Percentiles rank a stretch among this genome's conserved stretches.
Evolutionary conservation across 2,888 invertebrate genomes (phyloP).

Genomic region (Tanypteryx hageni): DNA sequence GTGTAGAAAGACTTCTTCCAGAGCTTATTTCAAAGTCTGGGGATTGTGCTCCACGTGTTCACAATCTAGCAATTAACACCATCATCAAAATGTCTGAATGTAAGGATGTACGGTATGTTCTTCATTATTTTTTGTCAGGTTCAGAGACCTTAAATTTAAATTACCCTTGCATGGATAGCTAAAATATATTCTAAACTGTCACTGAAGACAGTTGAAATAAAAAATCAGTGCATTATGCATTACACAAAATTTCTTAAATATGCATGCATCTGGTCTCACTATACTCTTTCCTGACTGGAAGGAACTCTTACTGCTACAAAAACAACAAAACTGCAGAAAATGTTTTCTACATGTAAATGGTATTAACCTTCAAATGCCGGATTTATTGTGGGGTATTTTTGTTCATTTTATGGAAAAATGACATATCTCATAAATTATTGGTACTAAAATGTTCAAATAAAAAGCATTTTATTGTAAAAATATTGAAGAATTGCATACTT

Average conservation of each 20-base stretch:
- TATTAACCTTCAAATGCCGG: not conserved
- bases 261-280: not conserved
- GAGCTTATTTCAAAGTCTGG: constrained; percentile 91
- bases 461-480: too few species aligned
- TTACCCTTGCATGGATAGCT: too few species aligned
- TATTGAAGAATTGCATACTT: too few species aligned
- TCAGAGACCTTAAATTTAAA: too few species aligned
- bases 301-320: not conserved
- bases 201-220: too few species aligned
- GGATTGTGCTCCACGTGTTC: constrained; percentile 90
- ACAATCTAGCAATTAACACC: constrained; percentile 91
- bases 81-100: constrained; percentile 91
- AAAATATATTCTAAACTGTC: not conserved
- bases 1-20: constrained; percentile 89
- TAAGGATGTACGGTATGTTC: constrained; percentile 82
- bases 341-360: not conserved
- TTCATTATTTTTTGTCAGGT: not conserved
- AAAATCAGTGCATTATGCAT: not conserved
- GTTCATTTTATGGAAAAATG: too few species aligned
- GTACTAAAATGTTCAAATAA: too few species aligned
- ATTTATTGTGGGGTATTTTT: too few species aligned
- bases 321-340: not conserved
- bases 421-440: too few species aligned
- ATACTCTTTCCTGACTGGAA: not conserved
- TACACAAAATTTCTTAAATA: not conserved